Evolutionary conservation across 1,140 invertebrate genomes (phyloP).

Genomic region (Lordiphosa collinella): DNA sequence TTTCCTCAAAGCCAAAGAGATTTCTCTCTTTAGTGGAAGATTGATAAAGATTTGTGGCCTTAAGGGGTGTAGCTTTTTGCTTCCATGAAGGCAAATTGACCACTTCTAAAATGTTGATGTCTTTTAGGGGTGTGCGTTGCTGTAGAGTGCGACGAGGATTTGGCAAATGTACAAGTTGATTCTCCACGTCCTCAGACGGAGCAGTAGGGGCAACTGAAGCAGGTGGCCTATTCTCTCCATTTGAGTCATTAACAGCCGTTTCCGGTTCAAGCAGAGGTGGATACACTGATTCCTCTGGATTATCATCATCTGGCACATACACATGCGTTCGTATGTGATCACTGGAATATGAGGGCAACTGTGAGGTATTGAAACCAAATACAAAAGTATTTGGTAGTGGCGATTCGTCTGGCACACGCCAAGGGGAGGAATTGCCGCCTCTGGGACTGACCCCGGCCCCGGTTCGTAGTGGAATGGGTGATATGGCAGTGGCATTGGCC

Average conservation of each 20-base stretch:
- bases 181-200: constrained; percentile 27
- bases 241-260: constrained; percentile 50
- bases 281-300: constrained; percentile 4
- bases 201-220: neutral
- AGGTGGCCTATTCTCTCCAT: constrained; percentile 63
- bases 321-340: constrained; percentile 48
- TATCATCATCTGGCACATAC: constrained; percentile 44
- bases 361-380: constrained; percentile 56
- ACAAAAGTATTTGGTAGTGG: constrained; percentile 54
- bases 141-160: constrained; percentile 53
- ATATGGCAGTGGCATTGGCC: constrained; percentile 19
- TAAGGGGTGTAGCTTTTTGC: constrained; percentile 39
- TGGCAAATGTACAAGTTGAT: constrained; percentile 54
- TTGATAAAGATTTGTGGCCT: constrained; percentile 24
- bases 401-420: constrained; percentile 56
- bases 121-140: constrained; percentile 54
- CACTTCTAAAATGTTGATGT: constrained; percentile 70
- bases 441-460: neutral
- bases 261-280: neutral
- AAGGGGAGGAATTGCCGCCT: constrained; percentile 40
- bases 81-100: constrained; percentile 60
- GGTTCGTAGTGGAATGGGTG: constrained; percentile 32
- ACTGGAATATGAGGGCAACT: constrained; percentile 71
- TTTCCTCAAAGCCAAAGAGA: constrained; percentile 60
- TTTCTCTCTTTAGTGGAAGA: constrained; percentile 12